phyloP scores from a whole-genome alignment of 2,888 invertebrate genomes.

The Cantharis rufa region DNA sequence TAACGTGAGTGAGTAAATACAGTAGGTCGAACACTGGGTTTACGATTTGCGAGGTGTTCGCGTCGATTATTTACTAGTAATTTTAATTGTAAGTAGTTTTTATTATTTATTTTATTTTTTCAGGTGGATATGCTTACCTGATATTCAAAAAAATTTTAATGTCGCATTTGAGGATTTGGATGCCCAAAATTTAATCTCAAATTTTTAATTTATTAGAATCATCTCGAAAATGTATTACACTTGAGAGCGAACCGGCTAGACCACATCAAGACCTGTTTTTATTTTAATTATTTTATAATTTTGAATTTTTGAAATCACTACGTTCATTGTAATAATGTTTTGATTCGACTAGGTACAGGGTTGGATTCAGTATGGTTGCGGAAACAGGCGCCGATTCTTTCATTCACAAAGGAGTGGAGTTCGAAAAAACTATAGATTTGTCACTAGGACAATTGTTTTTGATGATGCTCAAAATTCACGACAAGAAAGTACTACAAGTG shows the following conservation, averaged over 20 bases:
- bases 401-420: neutral
- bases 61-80: neutral
- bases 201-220: too few species aligned
- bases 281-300: neutral
- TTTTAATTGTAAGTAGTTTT: neutral
- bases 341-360: neutral
- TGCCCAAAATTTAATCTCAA: too few species aligned
- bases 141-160: neutral
- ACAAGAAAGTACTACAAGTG: conserved; percentile 50
- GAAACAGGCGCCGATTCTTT: neutral
- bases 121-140: neutral
- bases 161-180: neutral
- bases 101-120: neutral
- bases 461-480: conserved; percentile 45
- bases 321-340: neutral
- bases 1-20: neutral
- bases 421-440: conserved; percentile 42
- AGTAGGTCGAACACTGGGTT: neutral
- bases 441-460: conserved; percentile 47
- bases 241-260: too few species aligned
- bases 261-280: neutral
- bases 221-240: too few species aligned
- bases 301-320: neutral
- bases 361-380: neutral
- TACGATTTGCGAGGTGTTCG: neutral